A percentile compares a stretch with the other conserved stretches of the same genome.
phyloP scores from a whole-genome alignment of 2,113 vertebrate genomes.

The Dicrurus megarhynchus region DNA sequence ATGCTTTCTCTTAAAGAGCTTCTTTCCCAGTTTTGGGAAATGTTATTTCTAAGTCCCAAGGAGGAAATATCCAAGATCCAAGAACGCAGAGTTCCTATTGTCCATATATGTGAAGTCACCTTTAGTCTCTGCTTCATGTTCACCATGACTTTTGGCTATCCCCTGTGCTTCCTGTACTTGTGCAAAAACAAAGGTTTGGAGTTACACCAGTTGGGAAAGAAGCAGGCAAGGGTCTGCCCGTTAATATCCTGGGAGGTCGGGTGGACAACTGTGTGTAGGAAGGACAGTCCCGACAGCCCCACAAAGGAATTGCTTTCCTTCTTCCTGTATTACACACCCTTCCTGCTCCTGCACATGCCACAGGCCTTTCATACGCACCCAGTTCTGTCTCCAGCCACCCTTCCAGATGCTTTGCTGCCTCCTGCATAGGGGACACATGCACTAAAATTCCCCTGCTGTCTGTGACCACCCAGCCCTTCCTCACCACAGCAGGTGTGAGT shows the following conservation, averaged over 20 bases:
- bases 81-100: background rate
- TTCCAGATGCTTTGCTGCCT: background rate
- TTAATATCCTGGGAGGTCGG: background rate
- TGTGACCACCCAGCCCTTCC: background rate
- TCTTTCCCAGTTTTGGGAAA: background rate
- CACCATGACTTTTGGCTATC: background rate
- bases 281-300: rapidly evolving
- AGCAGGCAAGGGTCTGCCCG: background rate
- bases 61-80: background rate
- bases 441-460: background rate
- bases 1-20: background rate
- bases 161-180: background rate
- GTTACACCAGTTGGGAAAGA: background rate
- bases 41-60: background rate
- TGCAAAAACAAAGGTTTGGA: background rate
- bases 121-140: background rate
- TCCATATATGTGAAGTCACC: background rate
- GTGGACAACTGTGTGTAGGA: background rate
- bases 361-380: background rate
- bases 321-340: background rate
- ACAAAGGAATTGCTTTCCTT: background rate
- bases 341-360: background rate
- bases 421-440: background rate
- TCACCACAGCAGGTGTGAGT: background rate
- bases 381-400: background rate